Conservation (phyloP, 2,888 invertebrate species). For the Platycnemis pennipes region DNA sequence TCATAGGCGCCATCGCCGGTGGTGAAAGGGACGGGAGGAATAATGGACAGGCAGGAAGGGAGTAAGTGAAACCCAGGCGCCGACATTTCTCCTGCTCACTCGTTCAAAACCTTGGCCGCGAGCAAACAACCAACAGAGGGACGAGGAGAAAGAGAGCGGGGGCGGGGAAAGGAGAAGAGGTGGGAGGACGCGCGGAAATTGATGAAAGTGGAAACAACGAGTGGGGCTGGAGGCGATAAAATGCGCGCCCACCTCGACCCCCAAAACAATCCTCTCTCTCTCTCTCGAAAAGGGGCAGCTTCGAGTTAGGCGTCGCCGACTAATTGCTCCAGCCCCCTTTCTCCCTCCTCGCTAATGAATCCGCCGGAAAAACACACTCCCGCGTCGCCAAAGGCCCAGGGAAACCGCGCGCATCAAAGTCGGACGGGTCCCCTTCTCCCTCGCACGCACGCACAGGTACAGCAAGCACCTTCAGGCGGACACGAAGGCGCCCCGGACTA, state of each 20-base stretch:
- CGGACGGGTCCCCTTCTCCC: not conserved
- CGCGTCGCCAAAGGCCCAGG: not conserved
- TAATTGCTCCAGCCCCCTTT: constrained; percentile 12
- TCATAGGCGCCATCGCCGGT: not conserved
- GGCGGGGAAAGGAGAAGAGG: not conserved
- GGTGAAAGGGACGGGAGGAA: not conserved
- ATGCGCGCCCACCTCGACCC: not conserved
- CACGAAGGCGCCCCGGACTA: no score
- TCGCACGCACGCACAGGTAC: not conserved
- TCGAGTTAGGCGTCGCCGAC: constrained; percentile 47
- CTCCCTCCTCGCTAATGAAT: constrained; percentile 6
- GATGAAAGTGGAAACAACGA: constrained; percentile 48
- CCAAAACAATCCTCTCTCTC: not conserved
- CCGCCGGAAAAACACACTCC: not conserved
- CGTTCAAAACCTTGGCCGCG: constrained; percentile 40
- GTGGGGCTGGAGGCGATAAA: not conserved
- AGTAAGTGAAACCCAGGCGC: not conserved
- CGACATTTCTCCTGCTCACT: not conserved
- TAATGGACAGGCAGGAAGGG: not conserved
- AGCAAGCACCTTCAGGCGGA: not conserved
- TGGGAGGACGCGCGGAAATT: not conserved
- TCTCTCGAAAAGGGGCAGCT: not conserved
- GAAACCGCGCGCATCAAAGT: constrained; percentile 34
- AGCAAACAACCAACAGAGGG: constrained; percentile 48
- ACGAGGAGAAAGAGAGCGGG: not conserved